These are phyloP conservation scores for Eristalis pertinax DNA, from an alignment of 2,888 invertebrate genomes.

Conservation along the genomic window DNA sequence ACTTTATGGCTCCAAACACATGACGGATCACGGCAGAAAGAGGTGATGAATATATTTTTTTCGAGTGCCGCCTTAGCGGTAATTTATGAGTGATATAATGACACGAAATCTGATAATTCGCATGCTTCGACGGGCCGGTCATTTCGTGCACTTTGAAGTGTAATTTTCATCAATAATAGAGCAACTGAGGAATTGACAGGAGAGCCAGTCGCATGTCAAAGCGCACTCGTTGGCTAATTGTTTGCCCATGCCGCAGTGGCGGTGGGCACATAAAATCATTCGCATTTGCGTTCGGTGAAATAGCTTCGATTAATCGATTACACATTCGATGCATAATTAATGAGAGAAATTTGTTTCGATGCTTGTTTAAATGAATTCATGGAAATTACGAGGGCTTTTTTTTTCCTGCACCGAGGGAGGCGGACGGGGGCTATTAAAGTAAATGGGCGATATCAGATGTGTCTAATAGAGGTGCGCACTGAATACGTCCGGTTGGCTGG, in stretches of 20 bases:
- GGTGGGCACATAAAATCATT: conserved; percentile 18
- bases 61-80: neutral
- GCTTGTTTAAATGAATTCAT: neutral
- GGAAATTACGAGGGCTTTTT: neutral
- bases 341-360: conserved; percentile 23
- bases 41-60: neutral
- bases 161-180: conserved; percentile 43
- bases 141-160: conserved; percentile 10
- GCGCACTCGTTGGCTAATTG: conserved; percentile 42
- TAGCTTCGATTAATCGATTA: conserved; percentile 30
- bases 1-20: conserved; percentile 15
- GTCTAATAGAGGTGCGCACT: neutral
- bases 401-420: neutral
- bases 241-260: conserved; percentile 16
- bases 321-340: conserved; percentile 15
- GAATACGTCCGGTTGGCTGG: neutral
- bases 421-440: neutral
- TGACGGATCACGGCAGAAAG: conserved; percentile 27
- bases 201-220: conserved; percentile 60
- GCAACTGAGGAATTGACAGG: conserved; percentile 47
- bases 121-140: conserved; percentile 14
- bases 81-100: conserved; percentile 33
- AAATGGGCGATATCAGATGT: neutral
- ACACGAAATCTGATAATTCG: conserved; percentile 9
- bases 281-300: conserved; percentile 11